Evolutionary conservation across 2,113 vertebrate genomes (phyloP), one percentile per base, ranked within the genome.

Genomic region (Ameiurus melas): DNA sequence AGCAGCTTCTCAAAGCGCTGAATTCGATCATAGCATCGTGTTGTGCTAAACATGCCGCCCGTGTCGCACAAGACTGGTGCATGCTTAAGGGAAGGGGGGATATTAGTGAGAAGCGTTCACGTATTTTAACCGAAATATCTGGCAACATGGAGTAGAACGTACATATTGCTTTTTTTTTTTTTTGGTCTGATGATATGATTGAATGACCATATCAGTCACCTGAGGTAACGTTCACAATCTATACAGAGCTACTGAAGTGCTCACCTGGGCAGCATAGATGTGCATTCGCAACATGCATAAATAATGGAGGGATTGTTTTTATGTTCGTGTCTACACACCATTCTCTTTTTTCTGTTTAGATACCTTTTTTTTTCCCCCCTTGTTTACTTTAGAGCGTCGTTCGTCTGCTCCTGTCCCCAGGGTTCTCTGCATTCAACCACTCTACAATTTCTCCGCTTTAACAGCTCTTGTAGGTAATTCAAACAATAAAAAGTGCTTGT

Each of bases 381-480:
- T 71, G 7, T 85, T 70, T 64, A 2, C 19, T 51, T 60, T 43
- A 17, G 2, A 78, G 25, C n/a, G n/a, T 79, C 53, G 17, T 36
- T 79, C 5, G 17, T 51, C 39, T 47, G 25, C 43, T 33, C 27
- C 73, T 25, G 73, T 66, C 85, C 85, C 85, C 12, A 27, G 73
- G 39, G 58, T 30, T 62, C 43, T 0, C 57, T 66, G 73, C 58
- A 9, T 13, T 79, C 16, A 86, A 62, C 53, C 12, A 16, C 33
- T 62, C 36, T 60, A 4, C 20, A 80, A 80, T 55, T 57, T 55
- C 39, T 43, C 1, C 33, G 75, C 27, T 33, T 36, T 64, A 86
- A 77, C 57, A 86, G 58, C 60, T 22, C 43, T 14, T 14, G 62
- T 53, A 66, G 43, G 75, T 55, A 64, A 66, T 86, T 80, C 43